A percentile compares a stretch with the other conserved stretches of the same genome.
These are phyloP conservation scores for Cherax destructor DNA, from an alignment of 1,140 invertebrate genomes.

Conservation along the genomic window DNA sequence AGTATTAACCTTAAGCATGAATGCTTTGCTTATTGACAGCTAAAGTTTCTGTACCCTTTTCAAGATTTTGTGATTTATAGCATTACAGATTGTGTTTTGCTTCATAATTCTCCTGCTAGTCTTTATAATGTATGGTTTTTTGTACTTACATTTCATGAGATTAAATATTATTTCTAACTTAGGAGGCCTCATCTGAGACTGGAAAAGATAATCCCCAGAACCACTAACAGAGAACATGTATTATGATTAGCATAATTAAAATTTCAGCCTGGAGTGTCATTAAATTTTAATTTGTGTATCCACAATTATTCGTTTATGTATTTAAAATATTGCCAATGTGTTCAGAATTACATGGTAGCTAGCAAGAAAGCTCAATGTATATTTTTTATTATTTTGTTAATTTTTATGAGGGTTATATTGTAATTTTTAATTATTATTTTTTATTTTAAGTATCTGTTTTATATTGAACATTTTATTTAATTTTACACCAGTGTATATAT, in stretches of 20 bases:
- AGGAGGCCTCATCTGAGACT: no score
- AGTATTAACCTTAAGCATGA: conserved; percentile 20
- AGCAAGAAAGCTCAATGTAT: not conserved
- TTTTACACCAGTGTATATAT: no score
- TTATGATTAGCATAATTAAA: no score
- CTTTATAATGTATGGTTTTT: not conserved
- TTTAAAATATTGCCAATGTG: not conserved
- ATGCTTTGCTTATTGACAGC: not conserved
- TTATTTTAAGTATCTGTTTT: not conserved
- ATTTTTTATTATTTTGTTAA: not conserved
- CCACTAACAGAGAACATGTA: no score
- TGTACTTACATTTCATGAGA: not conserved
- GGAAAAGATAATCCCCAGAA: no score
- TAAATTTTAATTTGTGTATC: not conserved
- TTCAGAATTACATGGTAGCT: not conserved
- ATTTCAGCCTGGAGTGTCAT: no score
- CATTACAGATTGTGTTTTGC: not conserved
- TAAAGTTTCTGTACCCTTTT: not conserved
- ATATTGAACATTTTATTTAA: not conserved
- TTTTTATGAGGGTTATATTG: not conserved
- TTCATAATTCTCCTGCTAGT: not conserved
- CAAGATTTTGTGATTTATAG: conserved; percentile 15
- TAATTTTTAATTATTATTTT: not conserved
- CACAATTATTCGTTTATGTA: not conserved
- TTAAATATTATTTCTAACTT: not conserved